These are phyloP conservation scores for Exocentrus adspersus DNA, from an alignment of 2,888 invertebrate genomes.

Conservation along the genomic window DNA sequence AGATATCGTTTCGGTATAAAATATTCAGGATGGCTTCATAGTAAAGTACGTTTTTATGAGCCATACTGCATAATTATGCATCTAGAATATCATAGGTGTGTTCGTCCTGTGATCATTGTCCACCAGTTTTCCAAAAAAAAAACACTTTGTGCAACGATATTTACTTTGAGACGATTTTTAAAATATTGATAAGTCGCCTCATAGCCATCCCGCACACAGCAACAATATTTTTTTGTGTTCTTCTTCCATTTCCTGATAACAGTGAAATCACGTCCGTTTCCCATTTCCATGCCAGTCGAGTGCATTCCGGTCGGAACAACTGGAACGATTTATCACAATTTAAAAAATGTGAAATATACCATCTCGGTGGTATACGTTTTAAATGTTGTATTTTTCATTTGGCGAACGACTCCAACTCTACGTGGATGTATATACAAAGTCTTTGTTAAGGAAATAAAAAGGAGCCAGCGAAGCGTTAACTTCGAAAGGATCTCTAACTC, in stretches of 20 bases:
- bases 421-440: neutral
- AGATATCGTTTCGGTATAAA: too few relatives aligned
- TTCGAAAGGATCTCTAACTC: constrained; percentile 19
- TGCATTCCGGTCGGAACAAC: neutral
- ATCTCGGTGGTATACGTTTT: neutral
- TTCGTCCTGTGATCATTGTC: too few relatives aligned
- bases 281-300: neutral
- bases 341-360: neutral
- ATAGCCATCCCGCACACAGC: neutral
- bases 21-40: too few relatives aligned
- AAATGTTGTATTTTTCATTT: constrained; percentile 1
- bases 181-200: too few relatives aligned
- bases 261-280: neutral
- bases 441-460: constrained; percentile 22
- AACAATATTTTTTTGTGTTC: neutral
- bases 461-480: constrained; percentile 17
- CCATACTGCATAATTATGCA: too few relatives aligned
- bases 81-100: too few relatives aligned
- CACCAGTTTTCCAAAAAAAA: too few relatives aligned
- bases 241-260: neutral
- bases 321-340: neutral
- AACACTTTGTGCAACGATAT: too few relatives aligned
- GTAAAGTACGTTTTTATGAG: too few relatives aligned
- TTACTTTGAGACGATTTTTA: too few relatives aligned
- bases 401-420: constrained; percentile 1